Evolutionary conservation across 2,888 invertebrate species (phyloP).

Genomic region (Patella depressa): DNA sequence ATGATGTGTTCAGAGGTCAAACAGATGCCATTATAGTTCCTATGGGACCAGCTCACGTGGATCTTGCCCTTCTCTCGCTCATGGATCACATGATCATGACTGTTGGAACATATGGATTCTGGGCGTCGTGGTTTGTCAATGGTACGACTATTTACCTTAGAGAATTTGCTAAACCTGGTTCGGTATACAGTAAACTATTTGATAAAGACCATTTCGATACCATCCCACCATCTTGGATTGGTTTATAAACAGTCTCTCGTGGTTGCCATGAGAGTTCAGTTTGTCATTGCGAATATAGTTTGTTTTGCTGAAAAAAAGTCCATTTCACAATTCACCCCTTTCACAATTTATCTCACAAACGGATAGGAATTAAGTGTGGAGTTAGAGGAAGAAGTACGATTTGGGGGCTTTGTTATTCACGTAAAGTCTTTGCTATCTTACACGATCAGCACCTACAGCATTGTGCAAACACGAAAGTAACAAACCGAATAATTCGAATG

Average conservation of each 20-base stretch:
- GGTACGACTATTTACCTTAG: slow-evolving; percentile 44
- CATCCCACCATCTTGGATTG: slow-evolving; percentile 24
- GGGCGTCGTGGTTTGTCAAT: slow-evolving; percentile 45
- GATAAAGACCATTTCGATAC: slow-evolving; percentile 1
- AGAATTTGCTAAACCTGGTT: slow-evolving; percentile 18
- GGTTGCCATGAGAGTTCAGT: no score
- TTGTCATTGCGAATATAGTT: no score
- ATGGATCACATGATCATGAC: slow-evolving; percentile 52
- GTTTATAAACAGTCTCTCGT: slow-evolving; percentile 7
- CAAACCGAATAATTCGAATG: no score
- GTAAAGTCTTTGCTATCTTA: no score
- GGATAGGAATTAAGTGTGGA: no score
- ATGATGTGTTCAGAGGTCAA: slow-evolving; percentile 29
- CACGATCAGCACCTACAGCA: no score
- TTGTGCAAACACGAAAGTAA: no score
- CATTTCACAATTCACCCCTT: no score
- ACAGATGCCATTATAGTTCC: slow-evolving; percentile 34
- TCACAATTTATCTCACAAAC: no score
- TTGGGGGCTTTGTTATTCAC: no score
- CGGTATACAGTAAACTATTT: not conserved
- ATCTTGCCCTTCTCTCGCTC: slow-evolving; percentile 44
- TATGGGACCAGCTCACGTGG: slow-evolving; percentile 33
- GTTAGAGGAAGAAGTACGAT: no score
- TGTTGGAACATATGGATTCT: slow-evolving; percentile 54
- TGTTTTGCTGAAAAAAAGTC: no score